phyloP scores from a whole-genome alignment of 2,797 vertebrate species.

The Urocyon cinereoargenteus region DNA sequence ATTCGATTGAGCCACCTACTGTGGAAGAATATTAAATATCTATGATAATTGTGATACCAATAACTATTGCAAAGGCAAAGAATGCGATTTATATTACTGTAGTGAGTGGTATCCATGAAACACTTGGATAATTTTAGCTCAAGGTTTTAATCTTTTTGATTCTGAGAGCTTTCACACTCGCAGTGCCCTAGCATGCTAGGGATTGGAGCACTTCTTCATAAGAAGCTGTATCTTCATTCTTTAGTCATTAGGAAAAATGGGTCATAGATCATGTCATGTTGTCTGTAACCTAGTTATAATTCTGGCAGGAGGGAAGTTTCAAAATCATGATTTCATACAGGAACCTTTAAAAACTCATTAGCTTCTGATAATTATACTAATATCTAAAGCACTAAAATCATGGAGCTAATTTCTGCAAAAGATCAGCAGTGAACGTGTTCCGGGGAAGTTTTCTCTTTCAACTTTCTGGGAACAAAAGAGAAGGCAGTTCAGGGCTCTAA shows the following conservation, averaged over 20 bases:
- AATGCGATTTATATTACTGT: conserved; percentile 59
- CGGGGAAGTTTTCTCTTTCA: conserved; percentile 80
- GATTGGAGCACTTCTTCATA: conserved; percentile 81
- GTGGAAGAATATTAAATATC: conserved; percentile 67
- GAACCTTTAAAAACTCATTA: conserved; percentile 89
- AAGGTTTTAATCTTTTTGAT: neutral
- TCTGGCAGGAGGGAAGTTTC: conserved; percentile 83
- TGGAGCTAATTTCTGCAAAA: conserved; percentile 84
- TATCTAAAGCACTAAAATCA: conserved; percentile 86
- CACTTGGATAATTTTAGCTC: conserved; percentile 67
- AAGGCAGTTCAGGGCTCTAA: conserved; percentile 72
- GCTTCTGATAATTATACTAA: conserved; percentile 87
- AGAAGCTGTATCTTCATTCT: conserved; percentile 73
- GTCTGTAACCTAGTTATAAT: conserved; percentile 86
- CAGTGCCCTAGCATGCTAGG: neutral
- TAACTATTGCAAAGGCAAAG: conserved; percentile 58
- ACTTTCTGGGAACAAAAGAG: conserved; percentile 76
- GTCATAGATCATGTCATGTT: conserved; percentile 86
- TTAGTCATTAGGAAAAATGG: conserved; percentile 86
- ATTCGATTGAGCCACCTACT: conserved; percentile 56
- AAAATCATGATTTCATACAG: conserved; percentile 86
- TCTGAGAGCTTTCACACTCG: conserved; percentile 70
- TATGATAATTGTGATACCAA: conserved; percentile 55
- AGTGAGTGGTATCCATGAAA: conserved; percentile 62
- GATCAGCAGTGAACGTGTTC: conserved; percentile 76